Conservation (phyloP, 35 echinoderm and acorn worm genomes). For the Lytechinus variegatus region DNA sequence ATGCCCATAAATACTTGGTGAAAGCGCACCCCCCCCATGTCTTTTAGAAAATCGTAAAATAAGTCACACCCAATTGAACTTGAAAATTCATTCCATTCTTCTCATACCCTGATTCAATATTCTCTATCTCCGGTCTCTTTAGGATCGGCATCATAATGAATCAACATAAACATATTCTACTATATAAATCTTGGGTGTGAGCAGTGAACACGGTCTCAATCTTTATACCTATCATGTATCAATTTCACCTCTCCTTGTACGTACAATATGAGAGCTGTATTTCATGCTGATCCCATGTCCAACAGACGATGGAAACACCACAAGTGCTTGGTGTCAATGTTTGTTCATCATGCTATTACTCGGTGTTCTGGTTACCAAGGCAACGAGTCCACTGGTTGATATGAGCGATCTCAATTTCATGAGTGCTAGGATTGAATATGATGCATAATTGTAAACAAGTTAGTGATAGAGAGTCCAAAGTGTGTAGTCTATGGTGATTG, state of each 20-base stretch:
- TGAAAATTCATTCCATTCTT: too few species aligned
- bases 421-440: background rate
- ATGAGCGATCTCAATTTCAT: background rate
- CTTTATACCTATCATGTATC: too few species aligned
- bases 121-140: too few species aligned
- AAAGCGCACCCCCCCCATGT: background rate
- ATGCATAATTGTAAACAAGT: constrained; percentile 2
- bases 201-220: too few species aligned
- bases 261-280: background rate
- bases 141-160: too few species aligned
- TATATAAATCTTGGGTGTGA: too few species aligned
- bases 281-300: background rate
- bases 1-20: background rate
- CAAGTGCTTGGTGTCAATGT: background rate
- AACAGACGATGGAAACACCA: background rate
- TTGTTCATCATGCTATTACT: background rate
- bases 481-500: background rate
- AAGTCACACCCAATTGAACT: too few species aligned
- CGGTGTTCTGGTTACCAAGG: background rate
- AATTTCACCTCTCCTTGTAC: too few species aligned
- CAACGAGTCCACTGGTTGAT: background rate
- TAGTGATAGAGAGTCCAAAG: background rate
- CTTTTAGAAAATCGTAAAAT: too few species aligned
- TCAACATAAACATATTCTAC: too few species aligned
- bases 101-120: too few species aligned